Evolutionary conservation across 2,113 vertebrate genomes (phyloP), one percentile per base, ranked within the genome.

Genomic region (Ciconia stormi): DNA sequence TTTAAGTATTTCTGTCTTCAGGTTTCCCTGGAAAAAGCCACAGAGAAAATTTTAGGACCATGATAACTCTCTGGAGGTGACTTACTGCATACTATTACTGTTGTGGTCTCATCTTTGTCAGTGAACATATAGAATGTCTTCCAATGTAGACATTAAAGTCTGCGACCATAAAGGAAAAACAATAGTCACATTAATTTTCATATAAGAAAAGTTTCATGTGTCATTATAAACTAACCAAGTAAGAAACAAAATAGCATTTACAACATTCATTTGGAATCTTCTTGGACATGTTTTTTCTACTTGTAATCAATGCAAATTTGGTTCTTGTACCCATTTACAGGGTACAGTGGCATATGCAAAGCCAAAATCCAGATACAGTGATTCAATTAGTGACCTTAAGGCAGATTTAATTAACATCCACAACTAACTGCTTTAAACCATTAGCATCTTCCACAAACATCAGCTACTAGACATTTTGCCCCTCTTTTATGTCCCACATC

Each of bases 1-100:
- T 96, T 96, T 94, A 58, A 98, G 55, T 55, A 97, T 82, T 74
- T 91, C 86, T 65, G 94, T 97, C 84, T 74, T 96, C 89, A 97
- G 52, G 22, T 62, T 73, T 89, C 66, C 95, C 97, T 97, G 73
- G 55, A 90, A 94, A 93, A 87, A 55, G n/a, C 19, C 50, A 76
- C 42, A 71, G 65, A 90, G 71, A 91, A 72, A 47, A 89, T 47
- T 85, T 96, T 69, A 97, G 80, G 73, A 74, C 38, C 47, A 58
- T 0, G 1, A 32, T 18, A 73, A 30, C 29, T 66, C 62, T 62
- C 53, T 58, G 59, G 32, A 76, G 26, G 21, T 82, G 74, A 70
- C 67, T 65, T 79, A 36, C 23, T 65, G 25, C 10, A 22, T 61
- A 17, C 13, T 58, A 32, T 72, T 77, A 58, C 19, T 77, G 58